phyloP scores from a whole-genome alignment of 1,140 invertebrate genomes.

The Polyergus mexicanus region DNA sequence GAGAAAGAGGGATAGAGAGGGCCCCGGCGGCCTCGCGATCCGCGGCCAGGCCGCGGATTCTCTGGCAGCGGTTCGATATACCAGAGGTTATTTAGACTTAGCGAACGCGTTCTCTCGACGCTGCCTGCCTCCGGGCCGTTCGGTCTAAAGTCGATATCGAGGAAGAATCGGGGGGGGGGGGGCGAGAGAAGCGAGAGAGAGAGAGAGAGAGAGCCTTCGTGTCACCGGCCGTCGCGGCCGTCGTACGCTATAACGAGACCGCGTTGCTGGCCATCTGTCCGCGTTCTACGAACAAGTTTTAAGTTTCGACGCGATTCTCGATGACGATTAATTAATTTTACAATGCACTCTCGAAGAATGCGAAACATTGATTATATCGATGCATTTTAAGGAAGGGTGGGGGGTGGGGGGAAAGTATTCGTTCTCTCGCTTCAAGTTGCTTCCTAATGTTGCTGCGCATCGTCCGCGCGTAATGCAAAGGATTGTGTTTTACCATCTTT shows the following conservation, averaged over 20 bases:
- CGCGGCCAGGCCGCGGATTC: slow-evolving; percentile 66
- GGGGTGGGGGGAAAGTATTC: no score
- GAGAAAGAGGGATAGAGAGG: slow-evolving; percentile 30
- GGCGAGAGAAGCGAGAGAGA: slow-evolving; percentile 1
- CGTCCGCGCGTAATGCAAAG: not conserved
- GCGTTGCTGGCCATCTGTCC: slow-evolving; percentile 17
- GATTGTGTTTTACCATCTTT: not conserved
- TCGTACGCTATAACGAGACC: slow-evolving; percentile 41
- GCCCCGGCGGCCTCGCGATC: slow-evolving; percentile 73
- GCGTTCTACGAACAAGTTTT: slow-evolving; percentile 22
- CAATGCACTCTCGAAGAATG: not conserved
- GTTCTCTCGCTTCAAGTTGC: not conserved
- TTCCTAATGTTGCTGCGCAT: not conserved
- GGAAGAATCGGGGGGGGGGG: slow-evolving; percentile 32
- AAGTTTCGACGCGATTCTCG: slow-evolving; percentile 11
- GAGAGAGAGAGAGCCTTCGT: slow-evolving; percentile 8
- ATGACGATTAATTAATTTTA: slow-evolving; percentile 15
- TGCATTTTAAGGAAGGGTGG: slow-evolving; percentile 13
- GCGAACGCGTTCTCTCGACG: slow-evolving; percentile 48
- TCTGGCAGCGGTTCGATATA: slow-evolving; percentile 75
- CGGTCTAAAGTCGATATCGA: slow-evolving; percentile 50
- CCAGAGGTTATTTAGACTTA: slow-evolving; percentile 68
- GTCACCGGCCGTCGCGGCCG: slow-evolving; percentile 29
- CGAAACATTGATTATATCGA: not conserved
- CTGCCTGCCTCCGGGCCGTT: slow-evolving; percentile 35